Percentiles rank a stretch among this genome's conserved stretches.
phyloP scores from a whole-genome alignment of 92 coral and sea anemone species.

The Muricea muricata region DNA sequence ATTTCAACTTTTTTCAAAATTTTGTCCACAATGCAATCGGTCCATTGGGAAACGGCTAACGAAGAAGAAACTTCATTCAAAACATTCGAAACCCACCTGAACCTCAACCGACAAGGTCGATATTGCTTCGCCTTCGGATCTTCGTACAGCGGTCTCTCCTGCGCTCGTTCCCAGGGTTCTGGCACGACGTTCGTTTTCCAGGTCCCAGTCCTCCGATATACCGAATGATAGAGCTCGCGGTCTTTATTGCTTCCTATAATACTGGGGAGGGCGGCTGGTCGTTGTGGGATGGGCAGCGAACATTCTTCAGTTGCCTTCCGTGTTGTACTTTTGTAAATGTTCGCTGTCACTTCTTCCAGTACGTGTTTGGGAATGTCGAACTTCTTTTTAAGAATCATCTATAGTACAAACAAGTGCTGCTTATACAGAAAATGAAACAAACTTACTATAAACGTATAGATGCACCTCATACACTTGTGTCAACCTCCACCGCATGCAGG shows the following conservation, averaged over 20 bases:
- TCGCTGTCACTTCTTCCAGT: background rate
- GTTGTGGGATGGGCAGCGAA: background rate
- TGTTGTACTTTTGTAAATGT: slow-evolving; percentile 17
- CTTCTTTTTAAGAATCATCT: background rate
- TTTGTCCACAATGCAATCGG: no score
- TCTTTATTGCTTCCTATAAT: slow-evolving; percentile 17
- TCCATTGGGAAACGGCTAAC: no score
- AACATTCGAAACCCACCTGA: background rate
- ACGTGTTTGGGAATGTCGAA: background rate
- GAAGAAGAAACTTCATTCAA: background rate
- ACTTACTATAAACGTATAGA: no score
- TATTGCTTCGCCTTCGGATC: slow-evolving; percentile 22
- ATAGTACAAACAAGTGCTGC: no score
- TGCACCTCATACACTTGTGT: no score
- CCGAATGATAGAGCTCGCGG: slow-evolving; percentile 27
- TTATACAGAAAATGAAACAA: no score
- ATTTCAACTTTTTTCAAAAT: no score
- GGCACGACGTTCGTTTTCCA: slow-evolving; percentile 34
- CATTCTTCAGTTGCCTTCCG: background rate
- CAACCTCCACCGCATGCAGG: no score
- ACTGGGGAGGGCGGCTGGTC: background rate
- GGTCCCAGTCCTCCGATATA: slow-evolving; percentile 23
- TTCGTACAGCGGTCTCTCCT: slow-evolving; percentile 22
- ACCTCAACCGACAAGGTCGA: slow-evolving; percentile 8
- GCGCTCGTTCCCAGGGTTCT: slow-evolving; percentile 20